These are phyloP conservation scores for Eupeodes latifasciatus DNA, from an alignment of 2,888 invertebrate species.

Conservation along the genomic window DNA sequence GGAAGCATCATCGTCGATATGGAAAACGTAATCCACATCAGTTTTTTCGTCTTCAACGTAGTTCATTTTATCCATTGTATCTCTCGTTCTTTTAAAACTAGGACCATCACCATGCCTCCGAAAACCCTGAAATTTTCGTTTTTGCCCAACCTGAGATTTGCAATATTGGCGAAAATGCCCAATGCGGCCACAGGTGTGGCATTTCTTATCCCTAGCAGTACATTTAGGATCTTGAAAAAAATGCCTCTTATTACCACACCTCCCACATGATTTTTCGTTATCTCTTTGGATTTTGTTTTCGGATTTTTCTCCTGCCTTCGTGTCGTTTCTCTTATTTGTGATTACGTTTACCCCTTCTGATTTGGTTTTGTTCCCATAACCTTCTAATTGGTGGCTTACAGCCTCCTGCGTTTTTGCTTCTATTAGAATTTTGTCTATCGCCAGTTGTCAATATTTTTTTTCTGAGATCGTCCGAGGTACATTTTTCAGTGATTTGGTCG, in stretches of 20 bases:
- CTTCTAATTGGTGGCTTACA: no score
- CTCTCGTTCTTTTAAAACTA: slow-evolving; percentile 3
- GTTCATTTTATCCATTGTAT: neutral
- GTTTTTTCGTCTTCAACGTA: slow-evolving; percentile 17
- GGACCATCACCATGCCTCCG: slow-evolving; percentile 7
- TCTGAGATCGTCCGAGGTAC: no score
- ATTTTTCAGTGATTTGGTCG: no score
- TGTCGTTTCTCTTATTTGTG: no score
- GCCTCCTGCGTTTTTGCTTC: no score
- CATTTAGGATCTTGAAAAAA: slow-evolving; percentile 27
- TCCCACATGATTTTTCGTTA: slow-evolving; percentile 38
- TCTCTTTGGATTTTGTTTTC: slow-evolving; percentile 5
- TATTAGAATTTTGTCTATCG: no score
- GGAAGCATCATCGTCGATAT: slow-evolving; percentile 25
- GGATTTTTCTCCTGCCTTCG: slow-evolving; percentile 1
- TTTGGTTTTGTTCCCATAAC: no score
- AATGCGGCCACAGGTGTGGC: slow-evolving; percentile 15
- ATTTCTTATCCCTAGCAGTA: slow-evolving; percentile 33
- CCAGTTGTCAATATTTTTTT: no score
- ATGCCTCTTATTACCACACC: slow-evolving; percentile 35
- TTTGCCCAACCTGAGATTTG: slow-evolving; percentile 6
- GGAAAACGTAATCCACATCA: slow-evolving; percentile 33
- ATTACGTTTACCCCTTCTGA: no score
- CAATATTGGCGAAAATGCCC: slow-evolving; percentile 10
- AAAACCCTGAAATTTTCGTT: no score